Evolutionary conservation across 2,797 vertebrate genomes (phyloP), one percentile per base, ranked within the genome.

Genomic region (Pteropus rufus): DNA sequence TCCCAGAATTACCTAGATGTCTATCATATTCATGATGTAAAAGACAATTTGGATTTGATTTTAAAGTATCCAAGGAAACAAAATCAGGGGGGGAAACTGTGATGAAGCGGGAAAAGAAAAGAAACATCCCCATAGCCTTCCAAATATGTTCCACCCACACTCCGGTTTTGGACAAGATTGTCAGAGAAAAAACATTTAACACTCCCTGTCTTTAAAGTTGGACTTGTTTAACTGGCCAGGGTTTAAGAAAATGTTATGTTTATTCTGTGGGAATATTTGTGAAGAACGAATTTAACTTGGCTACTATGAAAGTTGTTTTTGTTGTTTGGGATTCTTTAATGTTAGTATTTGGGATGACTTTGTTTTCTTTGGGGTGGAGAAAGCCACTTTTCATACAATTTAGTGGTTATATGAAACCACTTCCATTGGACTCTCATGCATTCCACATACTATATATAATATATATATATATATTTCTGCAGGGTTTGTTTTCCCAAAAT

Each of bases 11-110:
- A 97, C 26, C 76, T 75, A 84, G 70, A 60, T 87, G 80, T 39
- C 91, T 58, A 91, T 97, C 81, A 97, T 84, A 62, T 86, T 97
- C 73, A 62, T 56, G 64, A 83, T 88, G 82, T 90, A 83, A 98
- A 98, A 96, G 89, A 94, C 89, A 95, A 96, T 79, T 96, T 84
- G 46, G 77, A 77, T 93, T 81, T 83, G 76, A 93, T 95, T 97
- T 96, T 93, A 89, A 91, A 89, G 76, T 84, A 93, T 92, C 93
- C 86, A 97, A 97, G 88, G 94, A 95, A 97, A 95, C 31, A 95
- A 93, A 97, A 89, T 5, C 60, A n/a, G 34, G 39, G 44, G 23
- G 9, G 7, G 39, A 75, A 70, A 94, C 12, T 52, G 8, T 34
- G 14, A 85, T 46, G 19, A 67, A 69, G 94, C 12, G 76, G 34